Evolutionary conservation across 2,113 vertebrate genomes (phyloP), one percentile per base, ranked within the genome.

Genomic region (Saimiri boliviensis): DNA sequence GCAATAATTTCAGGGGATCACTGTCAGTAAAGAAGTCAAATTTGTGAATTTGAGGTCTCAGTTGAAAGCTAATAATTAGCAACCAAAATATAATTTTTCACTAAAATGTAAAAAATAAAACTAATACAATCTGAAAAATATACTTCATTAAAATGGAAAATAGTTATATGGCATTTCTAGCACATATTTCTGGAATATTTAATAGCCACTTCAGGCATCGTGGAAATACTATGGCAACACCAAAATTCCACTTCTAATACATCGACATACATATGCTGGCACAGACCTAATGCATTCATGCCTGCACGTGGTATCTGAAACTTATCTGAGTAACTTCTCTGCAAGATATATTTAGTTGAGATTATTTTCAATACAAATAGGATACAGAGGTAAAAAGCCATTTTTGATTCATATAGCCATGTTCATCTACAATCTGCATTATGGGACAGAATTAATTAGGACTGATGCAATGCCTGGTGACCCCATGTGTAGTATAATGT

Each of bases 71-170:
- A 97, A 60, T 86, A 66, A 76, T 68, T 82, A 79, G 19, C 60
- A 20, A 79, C 19, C 88, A 84, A 81, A 76, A 35, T 11, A 54
- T 14, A 71, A 47, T 40, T 80, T 27, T 49, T 91, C 42, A 91
- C 40, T 93, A 83, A 90, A 70, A 68, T 68, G 37, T 60, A 89
- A 89, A 90, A 63, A 40, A 27, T 76, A 83, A 73, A 94, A 82
- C 58, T 56, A 84, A 63, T 92, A 17, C 68, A 58, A 47, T 94
- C 35, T 86, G 92, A 25, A 96, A 98, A 97, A 92, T 49, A n/a
- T 63, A 49, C 76, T 70, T 73, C 83, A 40, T 91, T 97, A 52
- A 96, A 84, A 60, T 60, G 96, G 73, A 94, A 81, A 66, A 91
- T 56, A 5, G 42, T 96, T 47, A n/a, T 90, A 40, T 93, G 32